Conservation (phyloP, 2,113 vertebrate genomes). For the Delphinus delphis region DNA sequence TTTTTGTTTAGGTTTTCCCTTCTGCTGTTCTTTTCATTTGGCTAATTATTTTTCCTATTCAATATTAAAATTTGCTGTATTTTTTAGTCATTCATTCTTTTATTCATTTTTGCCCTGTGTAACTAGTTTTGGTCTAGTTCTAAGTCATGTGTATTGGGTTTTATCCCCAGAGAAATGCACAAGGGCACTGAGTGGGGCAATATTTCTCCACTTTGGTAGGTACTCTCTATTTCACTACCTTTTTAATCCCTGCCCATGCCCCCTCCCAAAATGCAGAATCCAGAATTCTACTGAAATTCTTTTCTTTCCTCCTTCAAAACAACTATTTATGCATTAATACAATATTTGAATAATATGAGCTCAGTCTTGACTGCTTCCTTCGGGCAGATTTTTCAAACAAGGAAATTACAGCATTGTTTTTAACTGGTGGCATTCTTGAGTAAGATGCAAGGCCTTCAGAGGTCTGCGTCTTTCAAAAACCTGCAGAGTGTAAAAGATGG, state of each 20-base stretch:
- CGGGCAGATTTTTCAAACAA: slow-evolving; percentile 69
- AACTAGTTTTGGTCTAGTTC: not conserved
- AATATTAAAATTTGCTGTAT: not conserved
- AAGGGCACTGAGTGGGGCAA: not conserved
- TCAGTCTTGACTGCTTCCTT: slow-evolving; percentile 72
- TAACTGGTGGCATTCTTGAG: slow-evolving; percentile 67
- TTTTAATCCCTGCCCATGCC: not conserved
- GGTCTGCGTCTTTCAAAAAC: not conserved
- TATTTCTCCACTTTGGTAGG: slow-evolving; percentile 9
- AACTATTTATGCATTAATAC: slow-evolving; percentile 66
- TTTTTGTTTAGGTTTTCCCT: not conserved
- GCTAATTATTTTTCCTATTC: slow-evolving; percentile 1
- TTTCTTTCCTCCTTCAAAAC: slow-evolving; percentile 71
- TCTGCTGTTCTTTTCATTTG: slow-evolving; percentile 5
- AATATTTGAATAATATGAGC: slow-evolving; percentile 71
- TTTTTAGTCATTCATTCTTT: not conserved
- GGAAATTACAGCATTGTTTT: slow-evolving; percentile 71
- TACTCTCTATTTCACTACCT: not conserved
- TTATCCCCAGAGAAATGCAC: not conserved
- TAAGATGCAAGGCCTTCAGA: slow-evolving; percentile 52
- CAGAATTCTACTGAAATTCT: slow-evolving; percentile 59
- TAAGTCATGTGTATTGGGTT: not conserved
- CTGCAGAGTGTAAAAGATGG: slow-evolving; percentile 5
- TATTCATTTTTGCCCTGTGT: not conserved
- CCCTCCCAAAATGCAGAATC: slow-evolving; percentile 20